Percentiles rank a stretch among this genome's conserved stretches.
Conservation (phyloP, 1,140 invertebrate species). For the Drosophila sturtevanti region DNA sequence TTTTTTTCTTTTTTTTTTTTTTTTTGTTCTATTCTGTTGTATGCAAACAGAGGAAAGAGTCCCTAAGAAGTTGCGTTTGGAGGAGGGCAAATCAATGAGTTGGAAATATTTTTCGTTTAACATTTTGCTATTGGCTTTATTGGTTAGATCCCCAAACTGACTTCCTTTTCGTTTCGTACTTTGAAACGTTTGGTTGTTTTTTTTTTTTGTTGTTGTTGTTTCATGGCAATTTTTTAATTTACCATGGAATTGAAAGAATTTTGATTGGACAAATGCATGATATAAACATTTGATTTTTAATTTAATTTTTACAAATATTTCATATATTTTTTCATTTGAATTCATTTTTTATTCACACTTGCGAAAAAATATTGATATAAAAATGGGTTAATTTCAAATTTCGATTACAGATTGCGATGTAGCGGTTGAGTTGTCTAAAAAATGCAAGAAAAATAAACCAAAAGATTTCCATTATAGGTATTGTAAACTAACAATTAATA, state of each 20-base stretch:
- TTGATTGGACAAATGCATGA: background rate
- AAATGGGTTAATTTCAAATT: no score
- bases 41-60: constrained; percentile 60
- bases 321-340: background rate
- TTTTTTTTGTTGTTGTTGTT: constrained; percentile 16
- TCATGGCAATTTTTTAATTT: constrained; percentile 48
- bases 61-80: constrained; percentile 21
- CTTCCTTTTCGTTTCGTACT: background rate
- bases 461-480: no score
- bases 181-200: background rate
- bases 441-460: no score
- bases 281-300: background rate
- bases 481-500: no score
- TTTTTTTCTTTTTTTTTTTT: constrained; percentile 41
- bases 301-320: background rate
- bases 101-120: constrained; percentile 74
- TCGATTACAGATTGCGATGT: no score
- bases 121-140: constrained; percentile 59
- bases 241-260: constrained; percentile 42
- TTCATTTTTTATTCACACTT: background rate
- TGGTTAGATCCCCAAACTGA: constrained; percentile 15
- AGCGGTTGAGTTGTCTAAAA: no score
- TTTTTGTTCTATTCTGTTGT: constrained; percentile 37
- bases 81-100: constrained; percentile 78
- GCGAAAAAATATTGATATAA: no score